Base-by-base conservation (phyloP, 2,888 invertebrate genomes). In the Scrobipalpa atriplicella region DNA sequence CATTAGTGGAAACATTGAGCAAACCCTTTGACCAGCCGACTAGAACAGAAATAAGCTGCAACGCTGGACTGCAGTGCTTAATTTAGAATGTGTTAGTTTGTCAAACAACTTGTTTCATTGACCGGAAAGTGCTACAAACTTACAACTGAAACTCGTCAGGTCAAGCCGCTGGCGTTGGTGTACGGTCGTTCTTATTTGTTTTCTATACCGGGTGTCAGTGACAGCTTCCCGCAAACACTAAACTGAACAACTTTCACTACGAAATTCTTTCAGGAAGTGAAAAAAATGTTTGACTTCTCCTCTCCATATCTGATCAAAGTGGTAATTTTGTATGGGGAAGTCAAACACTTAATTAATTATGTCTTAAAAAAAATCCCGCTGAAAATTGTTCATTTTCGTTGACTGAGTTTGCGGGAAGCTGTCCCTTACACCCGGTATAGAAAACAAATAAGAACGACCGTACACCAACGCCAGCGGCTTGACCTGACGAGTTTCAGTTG, bases 81-180 rank as follows among this genome's bases (percentile, higher is more conserved):
- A 56, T 56, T 56, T 56, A 21, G 13, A 21, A 21, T 13, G 54
- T 21, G 13, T 19, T 13, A 29, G 54, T 21, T 21, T 56, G 10
- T 21, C 54, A 13, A 29, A 29, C 54, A 56, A 56, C 54, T 56
- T 29, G 21, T 21, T 56, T 56, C 29, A 56, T 56, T 56, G 54
- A 56, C 54, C 54, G 52, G 21, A 21, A 56, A 56, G 21, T 56
- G 19, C 3, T 21, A 21, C 19, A 56, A 21, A 21, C 54, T 21
- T 56, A 19, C 19, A 56, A 56, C 54, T 56, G 21, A 56, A 56
- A 21, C 54, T 56, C 6, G 54, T 21, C 21, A 21, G 29, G 54
- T 56, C 7, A 11, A n/a, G n/a, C n/a, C n/a, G n/a, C 54, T 21
- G 21, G 21, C 54, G n/a, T 19, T 7, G 19, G 54, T 11, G 21